Base-by-base conservation (phyloP, 2,797 vertebrate species). In the Enteromius unitaeniatus region DNA sequence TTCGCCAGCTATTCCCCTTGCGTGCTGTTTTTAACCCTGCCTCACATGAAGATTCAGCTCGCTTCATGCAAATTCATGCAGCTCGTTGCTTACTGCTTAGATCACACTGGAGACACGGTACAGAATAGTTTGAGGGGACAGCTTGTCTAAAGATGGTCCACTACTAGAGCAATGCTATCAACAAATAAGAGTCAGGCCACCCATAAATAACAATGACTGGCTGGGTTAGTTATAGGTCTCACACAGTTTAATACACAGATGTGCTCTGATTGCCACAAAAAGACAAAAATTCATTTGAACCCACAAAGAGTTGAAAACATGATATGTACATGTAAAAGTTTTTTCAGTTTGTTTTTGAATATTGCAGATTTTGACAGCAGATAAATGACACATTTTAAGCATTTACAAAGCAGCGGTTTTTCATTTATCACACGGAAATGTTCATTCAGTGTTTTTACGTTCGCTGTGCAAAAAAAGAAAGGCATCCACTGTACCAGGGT, bases 1-100 rank as follows among this genome's bases (percentile, higher is more conserved):
- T 91, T 90, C 92, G 91, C 92, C 91, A 92, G 93, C 90, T 90
- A 86, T 88, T 89, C 86, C 84, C 90, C 91, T 92, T 93, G 73
- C 58, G 34, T 83, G 78, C 68, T 40, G 15, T 37, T 75, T 78
- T 75, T 69, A 78, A 85, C 83, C 51, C 68, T 15, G 62, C 37
- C 34, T 84, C 62, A 8, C 78, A 81, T 70, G 40, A 72, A 60
- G 53, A 55, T 84, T 73, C 69, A 65, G 65, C n/a, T 23, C 4
- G 37, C 37, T 83, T 80, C 42, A 64, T 53, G 37, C 76, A 34
- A 78, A 79, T 67, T 4, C 40, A 19, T 37, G 37, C 37, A 37
- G 37, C 13, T 31, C 53, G 51, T 19, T 68, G 45, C 60, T 68
- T 58, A 42, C 40, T 23, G 28, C 70, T 62, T 60, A n/a, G 60